Base-by-base conservation (phyloP, 2,888 invertebrate genomes). In the Latrodectus elegans region DNA sequence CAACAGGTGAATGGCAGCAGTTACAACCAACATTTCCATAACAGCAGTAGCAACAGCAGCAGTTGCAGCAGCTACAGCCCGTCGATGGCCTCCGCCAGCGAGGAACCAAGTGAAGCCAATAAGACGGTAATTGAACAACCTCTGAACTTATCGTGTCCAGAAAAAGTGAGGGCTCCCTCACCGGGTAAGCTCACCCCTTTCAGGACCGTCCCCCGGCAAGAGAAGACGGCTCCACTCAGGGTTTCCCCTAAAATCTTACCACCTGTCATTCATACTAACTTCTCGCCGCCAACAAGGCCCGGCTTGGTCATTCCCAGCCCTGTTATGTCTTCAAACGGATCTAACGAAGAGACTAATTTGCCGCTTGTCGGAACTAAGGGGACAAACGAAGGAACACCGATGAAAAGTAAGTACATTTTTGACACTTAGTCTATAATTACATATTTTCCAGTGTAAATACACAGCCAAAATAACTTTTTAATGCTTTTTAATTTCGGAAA, bases 61-160 rank as follows among this genome's bases (percentile, higher is more conserved):
- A 78, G 80, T 52, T 65, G 86, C 26, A 80, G 80, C 76, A 76
- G 71, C 72, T 74, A 76, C 76, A 80, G 80, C 15, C 76, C 86
- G 9, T 72, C 81, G 51, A 76, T 81, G 65, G 52, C 53, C 26
- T 75, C 85, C 17, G 49, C 68, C 1, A 64, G 55, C 53, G 85
- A 85, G 55, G 85, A 85, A 8, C 49, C 55, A 6, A n/a, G 52
- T 38, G 76, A 81, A 26, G 15, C 73, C 67, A 76, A 53, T 60
- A 81, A 87, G 73, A 87, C 77, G 82, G 87, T 87, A 82, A 87
- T 82, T 78, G 87, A 87, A 14, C 88, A 88, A 76, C 88, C 88
- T 76, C 84, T 88, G 81, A 88, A 88, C 81, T 73, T 88, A 26
- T 79, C 88, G 10, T 88, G 88, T 75, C 52, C 88, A 14, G 83